Evolutionary conservation across 2,113 vertebrate species (phyloP).

Genomic region (Aythya baeri): DNA sequence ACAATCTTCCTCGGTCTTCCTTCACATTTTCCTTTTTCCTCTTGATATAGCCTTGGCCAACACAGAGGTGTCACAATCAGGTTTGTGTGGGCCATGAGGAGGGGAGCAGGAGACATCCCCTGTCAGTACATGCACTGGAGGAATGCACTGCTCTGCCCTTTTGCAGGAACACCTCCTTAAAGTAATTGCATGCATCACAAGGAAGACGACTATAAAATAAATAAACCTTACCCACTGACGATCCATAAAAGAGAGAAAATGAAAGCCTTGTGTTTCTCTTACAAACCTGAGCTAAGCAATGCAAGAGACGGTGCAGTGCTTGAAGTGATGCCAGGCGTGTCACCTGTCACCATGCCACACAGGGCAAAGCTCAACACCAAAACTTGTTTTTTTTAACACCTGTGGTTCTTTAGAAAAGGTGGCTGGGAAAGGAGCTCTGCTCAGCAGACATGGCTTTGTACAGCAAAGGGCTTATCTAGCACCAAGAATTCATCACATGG

Average conservation of each 20-base stretch:
- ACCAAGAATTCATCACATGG: neutral
- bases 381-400: neutral
- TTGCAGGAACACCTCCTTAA: neutral
- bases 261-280: neutral
- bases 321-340: neutral
- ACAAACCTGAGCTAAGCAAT: neutral
- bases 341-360: neutral
- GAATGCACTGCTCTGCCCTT: neutral
- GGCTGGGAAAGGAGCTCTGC: neutral
- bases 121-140: fast-evolving
- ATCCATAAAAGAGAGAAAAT: neutral
- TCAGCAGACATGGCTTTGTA: neutral
- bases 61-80: fast-evolving
- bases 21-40: neutral
- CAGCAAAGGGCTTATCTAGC: neutral
- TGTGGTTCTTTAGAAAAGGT: neutral
- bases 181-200: neutral
- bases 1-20: neutral
- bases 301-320: neutral
- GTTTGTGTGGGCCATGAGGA: neutral
- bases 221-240: neutral
- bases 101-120: neutral
- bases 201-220: neutral
- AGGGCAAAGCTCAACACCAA: neutral
- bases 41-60: neutral